Percentiles rank a stretch among this genome's conserved stretches.
Evolutionary conservation across 23 tunicate species (phyloP).

Genomic region (Ciona savignyi): DNA sequence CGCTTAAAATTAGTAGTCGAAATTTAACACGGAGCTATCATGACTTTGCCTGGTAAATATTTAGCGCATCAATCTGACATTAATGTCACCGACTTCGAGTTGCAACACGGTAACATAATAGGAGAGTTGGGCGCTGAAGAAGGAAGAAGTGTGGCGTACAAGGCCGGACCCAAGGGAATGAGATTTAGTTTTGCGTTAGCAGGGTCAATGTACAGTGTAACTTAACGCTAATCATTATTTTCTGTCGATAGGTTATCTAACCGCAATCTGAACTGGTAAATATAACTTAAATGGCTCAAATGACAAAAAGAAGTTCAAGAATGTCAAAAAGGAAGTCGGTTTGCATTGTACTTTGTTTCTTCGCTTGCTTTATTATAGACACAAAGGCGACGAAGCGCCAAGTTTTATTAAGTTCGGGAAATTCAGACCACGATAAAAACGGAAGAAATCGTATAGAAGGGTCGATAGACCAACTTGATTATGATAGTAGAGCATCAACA

Average conservation of each 20-base stretch:
- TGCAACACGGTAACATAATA: background rate
- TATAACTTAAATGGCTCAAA: background rate
- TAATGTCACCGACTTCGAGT: background rate
- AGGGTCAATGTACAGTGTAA: slow-evolving; percentile 1
- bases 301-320: background rate
- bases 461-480: too few species aligned
- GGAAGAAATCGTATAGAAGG: too few species aligned
- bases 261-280: background rate
- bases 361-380: background rate
- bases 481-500: too few species aligned
- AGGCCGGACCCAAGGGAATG: background rate
- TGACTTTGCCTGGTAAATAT: background rate
- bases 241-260: background rate
- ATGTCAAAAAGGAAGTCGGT: background rate
- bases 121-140: background rate
- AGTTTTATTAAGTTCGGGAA: background rate
- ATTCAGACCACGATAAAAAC: background rate
- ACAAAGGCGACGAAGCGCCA: background rate
- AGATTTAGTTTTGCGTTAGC: background rate
- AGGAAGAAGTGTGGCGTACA: background rate
- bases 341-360: background rate
- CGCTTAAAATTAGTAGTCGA: too few species aligned
- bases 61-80: background rate
- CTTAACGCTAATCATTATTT: background rate
- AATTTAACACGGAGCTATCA: background rate